Evolutionary conservation across 2,113 vertebrate species (phyloP).

Genomic region (Hirundichthys speculiger): DNA sequence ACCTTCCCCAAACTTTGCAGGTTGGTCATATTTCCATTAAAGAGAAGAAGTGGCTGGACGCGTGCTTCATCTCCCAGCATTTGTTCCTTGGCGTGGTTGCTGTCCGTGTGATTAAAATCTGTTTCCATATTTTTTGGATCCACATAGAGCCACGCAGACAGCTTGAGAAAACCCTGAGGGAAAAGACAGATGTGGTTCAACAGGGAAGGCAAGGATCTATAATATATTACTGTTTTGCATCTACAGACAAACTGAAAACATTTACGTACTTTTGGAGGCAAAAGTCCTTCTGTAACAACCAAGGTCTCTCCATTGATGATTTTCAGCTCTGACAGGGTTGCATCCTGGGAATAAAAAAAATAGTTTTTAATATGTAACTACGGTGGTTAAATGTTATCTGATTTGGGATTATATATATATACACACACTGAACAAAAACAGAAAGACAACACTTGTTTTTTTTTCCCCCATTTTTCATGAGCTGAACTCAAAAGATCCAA

Average conservation of each 20-base stretch:
- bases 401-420: background rate
- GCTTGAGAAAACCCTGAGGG: slow-evolving; percentile 87
- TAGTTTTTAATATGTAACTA: background rate
- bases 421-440: no score
- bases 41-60: background rate
- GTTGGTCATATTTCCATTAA: slow-evolving; percentile 57
- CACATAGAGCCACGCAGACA: slow-evolving; percentile 85
- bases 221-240: background rate
- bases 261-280: slow-evolving; percentile 85
- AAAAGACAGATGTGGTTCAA: slow-evolving; percentile 56
- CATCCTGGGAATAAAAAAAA: slow-evolving; percentile 74
- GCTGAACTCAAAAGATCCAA: no score
- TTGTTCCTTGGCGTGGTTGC: slow-evolving; percentile 51
- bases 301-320: slow-evolving; percentile 89
- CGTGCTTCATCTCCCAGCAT: slow-evolving; percentile 57
- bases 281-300: slow-evolving; percentile 87
- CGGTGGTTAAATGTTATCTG: background rate
- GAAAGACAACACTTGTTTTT: no score
- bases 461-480: no score
- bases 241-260: background rate
- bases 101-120: slow-evolving; percentile 50
- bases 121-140: slow-evolving; percentile 37
- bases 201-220: background rate
- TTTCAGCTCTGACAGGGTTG: slow-evolving; percentile 86
- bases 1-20: slow-evolving; percentile 82